Evolutionary conservation across 2,797 vertebrate species (phyloP).

Genomic region (Salarias fasciatus): DNA sequence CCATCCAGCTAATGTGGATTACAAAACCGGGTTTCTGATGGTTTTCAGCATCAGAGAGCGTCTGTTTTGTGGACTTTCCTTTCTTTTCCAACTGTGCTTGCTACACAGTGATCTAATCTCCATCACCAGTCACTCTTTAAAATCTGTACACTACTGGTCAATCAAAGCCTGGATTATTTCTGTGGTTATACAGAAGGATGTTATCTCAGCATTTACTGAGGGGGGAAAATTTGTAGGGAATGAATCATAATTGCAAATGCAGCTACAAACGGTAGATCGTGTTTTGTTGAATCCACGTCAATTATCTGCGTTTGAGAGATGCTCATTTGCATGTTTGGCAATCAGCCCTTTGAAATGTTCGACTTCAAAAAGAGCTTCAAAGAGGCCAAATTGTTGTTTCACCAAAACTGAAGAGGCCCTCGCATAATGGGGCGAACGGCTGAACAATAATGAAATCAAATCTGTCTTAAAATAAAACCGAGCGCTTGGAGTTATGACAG

Average conservation of each 20-base stretch:
- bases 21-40: constrained; percentile 24
- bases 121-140: constrained; percentile 27
- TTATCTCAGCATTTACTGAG: background rate
- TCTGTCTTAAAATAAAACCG: background rate
- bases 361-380: constrained; percentile 11
- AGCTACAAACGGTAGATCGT: constrained; percentile 1
- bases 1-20: background rate
- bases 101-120: constrained; percentile 23
- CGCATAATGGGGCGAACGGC: background rate
- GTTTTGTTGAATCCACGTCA: constrained; percentile 3
- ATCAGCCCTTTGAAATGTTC: constrained; percentile 25
- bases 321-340: constrained; percentile 12
- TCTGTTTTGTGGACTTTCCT: constrained; percentile 55
- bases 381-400: background rate
- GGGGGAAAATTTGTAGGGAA: constrained; percentile 1
- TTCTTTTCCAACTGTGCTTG: constrained; percentile 61
- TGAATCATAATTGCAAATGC: constrained; percentile 24
- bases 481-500: background rate
- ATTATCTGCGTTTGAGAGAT: constrained; percentile 11
- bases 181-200: background rate
- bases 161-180: background rate
- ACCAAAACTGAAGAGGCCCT: background rate
- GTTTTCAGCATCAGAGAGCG: constrained; percentile 62
- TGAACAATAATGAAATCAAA: background rate
- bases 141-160: constrained; percentile 55